Conservation (phyloP, 2,113 vertebrate genomes). For the Acrocephalus arundinaceus region DNA sequence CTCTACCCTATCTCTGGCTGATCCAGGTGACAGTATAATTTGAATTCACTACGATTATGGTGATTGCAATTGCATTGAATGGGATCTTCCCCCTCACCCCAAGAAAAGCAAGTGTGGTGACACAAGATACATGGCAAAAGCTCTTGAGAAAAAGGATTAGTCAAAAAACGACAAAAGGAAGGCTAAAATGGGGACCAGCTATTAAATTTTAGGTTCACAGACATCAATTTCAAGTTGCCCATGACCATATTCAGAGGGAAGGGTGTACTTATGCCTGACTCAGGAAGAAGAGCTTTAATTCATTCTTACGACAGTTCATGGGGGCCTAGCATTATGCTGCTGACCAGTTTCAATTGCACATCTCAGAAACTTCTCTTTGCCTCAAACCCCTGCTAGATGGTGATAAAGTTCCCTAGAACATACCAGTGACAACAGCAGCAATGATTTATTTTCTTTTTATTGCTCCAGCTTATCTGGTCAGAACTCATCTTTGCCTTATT, state of each 20-base stretch:
- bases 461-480: background rate
- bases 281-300: background rate
- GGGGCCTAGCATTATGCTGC: background rate
- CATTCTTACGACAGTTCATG: background rate
- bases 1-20: background rate
- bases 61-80: background rate
- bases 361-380: slow-evolving; percentile 1
- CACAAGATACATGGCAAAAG: background rate
- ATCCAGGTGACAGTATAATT: background rate
- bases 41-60: background rate
- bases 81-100: background rate
- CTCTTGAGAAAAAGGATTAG: background rate
- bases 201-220: background rate
- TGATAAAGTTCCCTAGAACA: background rate
- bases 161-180: background rate
- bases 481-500: slow-evolving; percentile 70
- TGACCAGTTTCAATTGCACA: background rate
- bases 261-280: background rate
- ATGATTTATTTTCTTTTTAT: background rate
- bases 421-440: background rate
- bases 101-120: background rate
- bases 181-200: background rate
- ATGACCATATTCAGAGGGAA: background rate
- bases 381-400: background rate
- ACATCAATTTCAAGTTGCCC: background rate